Conservation (phyloP, 1,140 invertebrate genomes). For the Lepeophtheirus salmonis region DNA sequence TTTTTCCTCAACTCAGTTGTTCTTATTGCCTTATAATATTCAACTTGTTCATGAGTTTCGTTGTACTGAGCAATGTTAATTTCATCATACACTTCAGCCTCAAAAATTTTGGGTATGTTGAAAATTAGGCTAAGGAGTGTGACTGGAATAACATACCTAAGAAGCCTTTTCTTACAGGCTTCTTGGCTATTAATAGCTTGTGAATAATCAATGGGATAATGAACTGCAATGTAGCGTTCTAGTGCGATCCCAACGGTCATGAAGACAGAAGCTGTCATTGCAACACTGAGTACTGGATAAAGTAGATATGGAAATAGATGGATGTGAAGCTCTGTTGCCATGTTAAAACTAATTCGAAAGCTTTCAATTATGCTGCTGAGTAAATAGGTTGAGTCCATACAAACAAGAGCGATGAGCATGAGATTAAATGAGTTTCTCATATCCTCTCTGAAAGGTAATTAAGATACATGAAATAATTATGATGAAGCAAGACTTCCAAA, state of each 20-base stretch:
- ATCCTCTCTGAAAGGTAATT: constrained; percentile 11
- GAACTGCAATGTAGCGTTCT: constrained; percentile 17
- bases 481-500: no score
- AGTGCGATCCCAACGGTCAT: constrained; percentile 17
- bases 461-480: no score
- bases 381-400: constrained; percentile 12
- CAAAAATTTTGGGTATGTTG: constrained; percentile 12
- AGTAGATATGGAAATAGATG: constrained; percentile 8
- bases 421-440: constrained; percentile 15
- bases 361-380: neutral
- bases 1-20: constrained; percentile 11
- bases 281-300: constrained; percentile 4
- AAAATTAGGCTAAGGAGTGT: neutral
- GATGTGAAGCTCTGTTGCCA: neutral
- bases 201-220: constrained; percentile 16
- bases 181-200: constrained; percentile 14
- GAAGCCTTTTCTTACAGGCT: constrained; percentile 1
- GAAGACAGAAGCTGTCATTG: constrained; percentile 13
- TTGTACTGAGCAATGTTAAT: neutral
- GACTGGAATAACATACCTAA: constrained; percentile 12
- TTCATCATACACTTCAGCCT: neutral
- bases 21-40: neutral
- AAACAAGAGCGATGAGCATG: constrained; percentile 11
- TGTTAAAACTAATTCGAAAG: constrained; percentile 6
- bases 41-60: neutral